A percentile compares a stretch with the other conserved stretches of the same genome.
phyloP scores from a whole-genome alignment of 2,888 invertebrate species.

The Junonia oenone region DNA sequence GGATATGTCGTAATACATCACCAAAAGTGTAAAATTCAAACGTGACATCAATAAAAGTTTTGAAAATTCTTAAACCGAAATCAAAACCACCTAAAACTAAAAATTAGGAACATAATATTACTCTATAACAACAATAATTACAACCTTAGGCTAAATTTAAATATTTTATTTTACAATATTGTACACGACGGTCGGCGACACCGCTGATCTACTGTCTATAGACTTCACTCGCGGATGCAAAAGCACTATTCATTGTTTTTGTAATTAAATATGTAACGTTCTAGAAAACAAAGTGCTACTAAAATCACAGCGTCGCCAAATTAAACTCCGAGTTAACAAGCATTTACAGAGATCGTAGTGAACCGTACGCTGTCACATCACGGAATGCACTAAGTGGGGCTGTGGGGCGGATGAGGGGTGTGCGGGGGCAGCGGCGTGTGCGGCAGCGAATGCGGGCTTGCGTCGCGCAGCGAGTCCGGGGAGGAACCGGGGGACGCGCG shows the following conservation, averaged over 20 bases:
- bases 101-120: slow-evolving; percentile 69
- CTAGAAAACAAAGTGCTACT: slow-evolving; percentile 19
- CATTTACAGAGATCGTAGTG: slow-evolving; percentile 13
- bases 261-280: slow-evolving; percentile 12
- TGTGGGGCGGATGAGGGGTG: slow-evolving; percentile 63
- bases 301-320: slow-evolving; percentile 17
- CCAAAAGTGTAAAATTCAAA: background rate
- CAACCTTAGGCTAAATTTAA: slow-evolving; percentile 59
- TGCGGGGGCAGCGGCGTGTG: slow-evolving; percentile 62
- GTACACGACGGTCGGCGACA: slow-evolving; percentile 34
- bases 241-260: slow-evolving; percentile 17
- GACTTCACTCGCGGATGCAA: slow-evolving; percentile 15
- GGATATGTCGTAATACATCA: slow-evolving; percentile 14
- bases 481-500: slow-evolving; percentile 77
- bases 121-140: slow-evolving; percentile 63
- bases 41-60: background rate
- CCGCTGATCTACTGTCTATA: slow-evolving; percentile 15
- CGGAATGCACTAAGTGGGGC: slow-evolving; percentile 55
- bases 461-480: slow-evolving; percentile 81
- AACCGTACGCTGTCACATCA: slow-evolving; percentile 1
- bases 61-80: slow-evolving; percentile 9
- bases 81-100: slow-evolving; percentile 40
- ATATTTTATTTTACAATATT: slow-evolving; percentile 65
- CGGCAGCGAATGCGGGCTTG: slow-evolving; percentile 60
- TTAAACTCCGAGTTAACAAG: slow-evolving; percentile 16